A percentile compares a stretch with the other conserved stretches of the same genome.
Conservation (phyloP, 2,888 invertebrate species). For the Drosophila cracens region DNA sequence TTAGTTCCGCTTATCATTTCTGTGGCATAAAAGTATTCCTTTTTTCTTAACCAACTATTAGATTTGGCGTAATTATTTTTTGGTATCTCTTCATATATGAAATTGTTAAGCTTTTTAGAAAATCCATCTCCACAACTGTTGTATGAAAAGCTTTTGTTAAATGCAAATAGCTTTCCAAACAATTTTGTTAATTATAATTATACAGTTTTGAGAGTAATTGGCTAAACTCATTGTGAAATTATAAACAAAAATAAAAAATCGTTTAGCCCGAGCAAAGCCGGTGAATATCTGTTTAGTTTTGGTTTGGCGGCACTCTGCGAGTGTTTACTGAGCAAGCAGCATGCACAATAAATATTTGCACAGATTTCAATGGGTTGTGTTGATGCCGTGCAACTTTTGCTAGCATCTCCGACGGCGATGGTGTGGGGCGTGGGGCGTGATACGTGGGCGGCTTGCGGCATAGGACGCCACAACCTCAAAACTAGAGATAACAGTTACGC, state of each 20-base stretch:
- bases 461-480: constrained; percentile 38
- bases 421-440: neutral
- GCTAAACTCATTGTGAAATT: neutral
- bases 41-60: neutral
- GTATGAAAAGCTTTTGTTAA: neutral
- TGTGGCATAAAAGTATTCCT: neutral
- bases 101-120: neutral
- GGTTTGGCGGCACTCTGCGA: constrained; percentile 4
- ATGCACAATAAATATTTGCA: constrained; percentile 62
- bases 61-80: accelerated
- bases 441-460: neutral
- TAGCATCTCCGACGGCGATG: constrained; percentile 22
- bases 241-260: neutral
- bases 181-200: neutral
- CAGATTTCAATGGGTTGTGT: constrained; percentile 56
- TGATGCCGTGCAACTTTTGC: constrained; percentile 44
- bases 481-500: constrained; percentile 23
- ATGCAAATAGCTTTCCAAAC: neutral
- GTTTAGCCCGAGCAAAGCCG: neutral
- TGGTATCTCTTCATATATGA: neutral
- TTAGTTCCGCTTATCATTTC: neutral
- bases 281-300: neutral
- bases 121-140: neutral
- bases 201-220: neutral
- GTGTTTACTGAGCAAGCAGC: constrained; percentile 30